phyloP scores from a whole-genome alignment of 2,888 invertebrate species.

The Cryptosula pallasiana region DNA sequence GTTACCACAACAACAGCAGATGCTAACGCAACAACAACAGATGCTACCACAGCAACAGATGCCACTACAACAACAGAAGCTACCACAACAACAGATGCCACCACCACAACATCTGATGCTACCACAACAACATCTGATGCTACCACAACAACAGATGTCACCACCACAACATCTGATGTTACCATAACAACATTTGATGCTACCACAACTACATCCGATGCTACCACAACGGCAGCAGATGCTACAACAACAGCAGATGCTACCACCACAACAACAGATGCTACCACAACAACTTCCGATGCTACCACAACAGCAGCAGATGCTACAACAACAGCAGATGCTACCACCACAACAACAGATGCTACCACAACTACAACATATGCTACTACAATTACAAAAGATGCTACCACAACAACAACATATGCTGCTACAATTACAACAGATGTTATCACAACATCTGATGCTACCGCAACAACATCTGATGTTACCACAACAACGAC shows the following conservation, averaged over 20 bases:
- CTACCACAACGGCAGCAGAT: neutral
- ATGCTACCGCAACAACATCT: neutral
- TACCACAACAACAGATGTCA: neutral
- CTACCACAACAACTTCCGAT: neutral
- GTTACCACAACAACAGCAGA: neutral
- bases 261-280: neutral
- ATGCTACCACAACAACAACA: neutral
- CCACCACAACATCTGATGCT: neutral
- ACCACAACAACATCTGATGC: neutral
- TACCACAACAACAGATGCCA: neutral
- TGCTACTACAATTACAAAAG: neutral
- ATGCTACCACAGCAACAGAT: neutral
- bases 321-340: neutral
- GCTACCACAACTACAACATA: neutral
- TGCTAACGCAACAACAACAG: neutral
- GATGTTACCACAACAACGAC: neutral
- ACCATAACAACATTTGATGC: neutral
- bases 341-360: neutral
- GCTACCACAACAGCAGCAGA: neutral
- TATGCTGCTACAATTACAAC: neutral
- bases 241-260: neutral
- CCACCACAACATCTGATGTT: neutral
- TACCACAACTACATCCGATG: neutral
- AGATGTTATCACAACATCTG: neutral
- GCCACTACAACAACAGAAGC: neutral